Base-by-base conservation (phyloP, 2,888 invertebrate species). In the Chydorus sphaericus region DNA sequence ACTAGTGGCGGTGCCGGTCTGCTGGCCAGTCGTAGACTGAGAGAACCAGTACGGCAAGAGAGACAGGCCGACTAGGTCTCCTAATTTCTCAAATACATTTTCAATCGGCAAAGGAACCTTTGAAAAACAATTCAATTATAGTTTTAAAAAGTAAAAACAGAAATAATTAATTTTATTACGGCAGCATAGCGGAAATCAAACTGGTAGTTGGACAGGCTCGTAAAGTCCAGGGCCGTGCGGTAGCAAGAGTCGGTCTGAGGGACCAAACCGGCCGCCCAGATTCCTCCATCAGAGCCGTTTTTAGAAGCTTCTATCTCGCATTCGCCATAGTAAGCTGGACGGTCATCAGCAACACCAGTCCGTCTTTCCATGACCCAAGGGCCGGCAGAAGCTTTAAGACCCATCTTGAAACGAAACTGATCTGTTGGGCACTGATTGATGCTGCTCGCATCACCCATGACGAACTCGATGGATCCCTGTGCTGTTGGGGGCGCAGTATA, bases 211-310 rank as follows among this genome's bases (percentile, higher is more conserved):
- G 44, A 26, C 18, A 57, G 39, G 4, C 48, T 44, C 7, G 57
- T 54, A 28, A 54, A 54, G 7, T 54, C 48, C 5, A 57, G 36
- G 4, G 57, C 57, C 26, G 53, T 20, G 14, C 31, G n/a, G 37
- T 53, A 57, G 54, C 57, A 57, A 16, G 57, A 54, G 28, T 44
- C 49, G 6, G 57, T 57, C 16, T 57, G 54, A 4, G 57, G 57
- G 16, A 48, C 38, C 1, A 57, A 36, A 31, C 28, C 23, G 28
- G 28, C 20, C 6, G 54, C 53, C 57, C 57, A 57, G 10, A 33
- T 36, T 14, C 48, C 16, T 28, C 44, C 48, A n/a, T 26, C 48
- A n/a, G n/a, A n/a, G n/a, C n/a, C n/a, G n/a, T n/a, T n/a, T n/a
- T n/a, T n/a, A n/a, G n/a, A n/a, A 10, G 33, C 28, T 20, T 57